Conservation (phyloP, 2,113 vertebrate genomes). For the Ploceus nigricollis region DNA sequence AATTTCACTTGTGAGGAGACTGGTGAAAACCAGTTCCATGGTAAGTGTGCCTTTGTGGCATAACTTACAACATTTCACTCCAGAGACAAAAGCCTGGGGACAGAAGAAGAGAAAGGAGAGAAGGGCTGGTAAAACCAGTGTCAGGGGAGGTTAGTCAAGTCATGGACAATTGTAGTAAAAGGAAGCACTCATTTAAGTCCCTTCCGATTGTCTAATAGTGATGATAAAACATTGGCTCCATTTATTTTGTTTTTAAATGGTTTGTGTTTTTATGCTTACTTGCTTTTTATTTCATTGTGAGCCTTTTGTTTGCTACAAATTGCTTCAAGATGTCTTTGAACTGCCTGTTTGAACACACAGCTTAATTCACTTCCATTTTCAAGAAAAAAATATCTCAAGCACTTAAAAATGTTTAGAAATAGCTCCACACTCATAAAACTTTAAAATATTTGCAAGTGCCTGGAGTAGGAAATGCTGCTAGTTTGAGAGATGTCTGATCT, state of each 20-base stretch:
- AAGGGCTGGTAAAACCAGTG: background rate
- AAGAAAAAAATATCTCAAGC: conserved; percentile 1
- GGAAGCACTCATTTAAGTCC: background rate
- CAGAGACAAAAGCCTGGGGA: background rate
- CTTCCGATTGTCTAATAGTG: background rate
- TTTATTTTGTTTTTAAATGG: background rate
- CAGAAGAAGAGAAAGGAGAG: background rate
- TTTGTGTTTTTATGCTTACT: background rate
- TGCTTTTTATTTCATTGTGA: background rate
- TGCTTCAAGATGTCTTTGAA: conserved; percentile 37
- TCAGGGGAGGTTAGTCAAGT: background rate
- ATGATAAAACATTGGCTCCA: background rate
- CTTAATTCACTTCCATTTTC: conserved; percentile 30
- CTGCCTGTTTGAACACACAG: background rate
- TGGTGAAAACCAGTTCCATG: background rate
- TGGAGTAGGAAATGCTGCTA: background rate
- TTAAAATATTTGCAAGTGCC: background rate
- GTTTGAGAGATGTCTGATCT: background rate
- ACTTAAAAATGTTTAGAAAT: conserved; percentile 28
- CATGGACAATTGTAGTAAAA: background rate
- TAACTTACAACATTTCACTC: background rate
- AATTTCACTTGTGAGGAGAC: background rate
- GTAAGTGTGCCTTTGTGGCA: background rate
- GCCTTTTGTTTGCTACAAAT: conserved; percentile 31
- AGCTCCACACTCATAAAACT: background rate